Evolutionary conservation across 2,888 invertebrate genomes (phyloP).

Genomic region (Isoperla grammatica): DNA sequence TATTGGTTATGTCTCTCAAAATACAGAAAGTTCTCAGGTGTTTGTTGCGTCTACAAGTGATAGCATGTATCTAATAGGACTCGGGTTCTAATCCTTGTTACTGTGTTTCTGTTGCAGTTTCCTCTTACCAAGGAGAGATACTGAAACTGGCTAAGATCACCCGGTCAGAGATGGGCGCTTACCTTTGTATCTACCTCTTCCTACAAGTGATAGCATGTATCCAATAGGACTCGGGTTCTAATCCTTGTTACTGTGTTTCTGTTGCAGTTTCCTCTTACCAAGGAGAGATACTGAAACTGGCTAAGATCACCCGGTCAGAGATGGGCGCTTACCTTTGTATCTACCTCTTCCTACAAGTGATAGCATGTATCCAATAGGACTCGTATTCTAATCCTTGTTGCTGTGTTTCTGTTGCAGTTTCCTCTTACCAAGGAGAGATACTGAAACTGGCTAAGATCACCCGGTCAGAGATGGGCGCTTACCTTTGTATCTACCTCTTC

Average conservation of each 20-base stretch:
- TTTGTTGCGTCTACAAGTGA: too few relatives aligned
- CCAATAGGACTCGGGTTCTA: too few relatives aligned
- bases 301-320: constrained; percentile 78
- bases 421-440: constrained; percentile 67
- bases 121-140: constrained; percentile 67
- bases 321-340: constrained; percentile 89
- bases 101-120: constrained; percentile 51
- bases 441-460: constrained; percentile 73
- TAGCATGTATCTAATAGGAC: too few relatives aligned
- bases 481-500: constrained; percentile 85
- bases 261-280: constrained; percentile 57
- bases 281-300: constrained; percentile 68
- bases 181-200: too few relatives aligned
- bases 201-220: too few relatives aligned
- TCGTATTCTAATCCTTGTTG: too few relatives aligned
- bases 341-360: too few relatives aligned
- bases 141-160: constrained; percentile 73
- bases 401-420: too few relatives aligned
- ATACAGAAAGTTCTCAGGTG: not conserved
- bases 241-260: constrained; percentile 50
- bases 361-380: too few relatives aligned
- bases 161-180: constrained; percentile 83
- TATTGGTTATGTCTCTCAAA: not conserved
- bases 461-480: constrained; percentile 83
- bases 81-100: too few relatives aligned